phyloP scores from a whole-genome alignment of 2,888 invertebrate species.

The Imbricaverruca yamaguchii region DNA sequence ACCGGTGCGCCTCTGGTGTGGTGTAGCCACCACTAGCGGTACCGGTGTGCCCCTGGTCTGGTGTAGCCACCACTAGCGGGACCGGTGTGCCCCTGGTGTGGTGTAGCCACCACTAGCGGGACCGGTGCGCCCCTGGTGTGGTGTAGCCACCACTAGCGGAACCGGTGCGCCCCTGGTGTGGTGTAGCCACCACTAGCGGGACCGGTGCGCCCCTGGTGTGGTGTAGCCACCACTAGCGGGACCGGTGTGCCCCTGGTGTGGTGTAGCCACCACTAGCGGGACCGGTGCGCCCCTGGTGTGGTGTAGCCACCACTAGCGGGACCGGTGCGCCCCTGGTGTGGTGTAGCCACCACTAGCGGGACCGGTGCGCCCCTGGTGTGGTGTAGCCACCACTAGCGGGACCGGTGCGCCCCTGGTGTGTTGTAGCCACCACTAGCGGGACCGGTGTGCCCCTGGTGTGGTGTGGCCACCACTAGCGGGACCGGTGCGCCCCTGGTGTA shows the following conservation, averaged over 20 bases:
- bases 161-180: slow-evolving; percentile 1
- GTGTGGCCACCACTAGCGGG: no score
- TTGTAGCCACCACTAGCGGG: no score
- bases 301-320: no score
- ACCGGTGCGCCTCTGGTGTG: background rate
- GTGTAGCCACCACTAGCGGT: no score
- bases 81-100: background rate
- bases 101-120: no score
- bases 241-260: background rate
- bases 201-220: slow-evolving; percentile 1
- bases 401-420: slow-evolving; percentile 1
- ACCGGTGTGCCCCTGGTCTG: background rate
- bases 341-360: no score
- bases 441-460: background rate
- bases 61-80: no score
- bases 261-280: no score
- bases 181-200: no score
- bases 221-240: no score
- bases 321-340: slow-evolving; percentile 1
- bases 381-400: no score
- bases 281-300: slow-evolving; percentile 1
- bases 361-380: slow-evolving; percentile 1
- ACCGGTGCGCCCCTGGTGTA: background rate
- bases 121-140: slow-evolving; percentile 1
- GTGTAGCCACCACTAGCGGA: no score